Evolutionary conservation across 2,888 invertebrate species (phyloP).

Genomic region (Zygothrica quintamaculata): DNA sequence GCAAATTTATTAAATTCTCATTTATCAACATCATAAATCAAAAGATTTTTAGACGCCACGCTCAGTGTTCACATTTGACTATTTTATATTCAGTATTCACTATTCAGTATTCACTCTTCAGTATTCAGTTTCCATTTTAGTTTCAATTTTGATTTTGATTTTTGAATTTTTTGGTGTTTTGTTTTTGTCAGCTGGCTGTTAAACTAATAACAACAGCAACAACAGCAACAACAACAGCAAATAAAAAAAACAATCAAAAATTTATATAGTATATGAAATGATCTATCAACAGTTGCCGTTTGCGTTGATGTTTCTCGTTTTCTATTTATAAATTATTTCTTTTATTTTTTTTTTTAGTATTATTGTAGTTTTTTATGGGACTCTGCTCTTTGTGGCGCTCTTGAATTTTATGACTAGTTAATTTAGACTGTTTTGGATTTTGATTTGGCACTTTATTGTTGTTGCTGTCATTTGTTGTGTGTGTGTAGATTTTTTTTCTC

Average conservation of each 20-base stretch:
- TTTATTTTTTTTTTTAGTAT: constrained; percentile 4
- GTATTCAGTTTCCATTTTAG: constrained; percentile 11
- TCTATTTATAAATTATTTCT: no score
- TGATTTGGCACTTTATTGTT: constrained; percentile 71
- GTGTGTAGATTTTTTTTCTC: no score
- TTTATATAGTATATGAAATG: constrained; percentile 56
- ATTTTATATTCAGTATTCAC: constrained; percentile 15
- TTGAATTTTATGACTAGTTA: constrained; percentile 73
- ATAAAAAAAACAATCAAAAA: no score
- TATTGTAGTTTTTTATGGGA: constrained; percentile 32
- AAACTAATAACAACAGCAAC: constrained; percentile 30
- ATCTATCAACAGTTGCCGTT: constrained; percentile 80
- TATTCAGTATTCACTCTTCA: constrained; percentile 29
- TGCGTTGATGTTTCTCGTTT: constrained; percentile 49
- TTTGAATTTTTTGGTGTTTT: constrained; percentile 42
- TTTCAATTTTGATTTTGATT: constrained; percentile 42
- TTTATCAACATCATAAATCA: constrained; percentile 79
- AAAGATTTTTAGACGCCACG: constrained; percentile 39
- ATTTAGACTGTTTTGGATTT: constrained; percentile 72
- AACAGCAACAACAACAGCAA: constrained; percentile 25
- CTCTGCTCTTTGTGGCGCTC: constrained; percentile 15
- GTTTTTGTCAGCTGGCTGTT: no score
- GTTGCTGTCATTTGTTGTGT: constrained; percentile 31
- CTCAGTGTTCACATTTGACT: constrained; percentile 25
- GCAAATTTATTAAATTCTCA: constrained; percentile 79